A percentile compares a stretch with the other conserved stretches of the same genome.
Evolutionary conservation across 92 coral and sea anemone species (phyloP).

Genomic region (Anthopleura xanthogrammica): DNA sequence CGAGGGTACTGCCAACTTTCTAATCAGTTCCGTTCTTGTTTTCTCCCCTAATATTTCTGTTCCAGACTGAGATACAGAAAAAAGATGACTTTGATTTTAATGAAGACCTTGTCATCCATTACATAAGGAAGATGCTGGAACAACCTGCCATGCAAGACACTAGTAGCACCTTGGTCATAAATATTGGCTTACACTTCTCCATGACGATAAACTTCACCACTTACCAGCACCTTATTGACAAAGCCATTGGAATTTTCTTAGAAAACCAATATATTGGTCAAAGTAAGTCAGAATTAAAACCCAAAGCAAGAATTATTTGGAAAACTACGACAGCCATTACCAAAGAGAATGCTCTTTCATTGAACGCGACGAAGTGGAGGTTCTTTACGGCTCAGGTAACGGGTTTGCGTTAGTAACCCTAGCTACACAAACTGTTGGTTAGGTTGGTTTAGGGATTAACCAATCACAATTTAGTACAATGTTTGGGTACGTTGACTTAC

Average conservation of each 20-base stretch:
- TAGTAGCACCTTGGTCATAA: conserved; percentile 53
- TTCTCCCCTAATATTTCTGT: not conserved
- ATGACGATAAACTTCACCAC: conserved; percentile 58
- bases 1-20: not conserved
- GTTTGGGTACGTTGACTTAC: no score
- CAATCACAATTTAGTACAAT: no score
- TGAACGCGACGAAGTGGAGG: conserved; percentile 44
- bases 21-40: not conserved
- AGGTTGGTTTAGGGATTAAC: no score
- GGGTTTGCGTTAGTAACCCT: no score
- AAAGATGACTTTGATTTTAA: conserved; percentile 47
- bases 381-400: conserved; percentile 71
- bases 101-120: conserved; percentile 14
- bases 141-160: conserved; percentile 13
- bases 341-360: conserved; percentile 38
- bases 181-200: conserved; percentile 69
- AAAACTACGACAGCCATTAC: conserved; percentile 76
- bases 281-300: not conserved
- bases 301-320: conserved; percentile 58
- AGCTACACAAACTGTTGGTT: no score
- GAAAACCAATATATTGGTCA: conserved; percentile 9
- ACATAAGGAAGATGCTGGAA: conserved; percentile 18
- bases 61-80: not conserved
- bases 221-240: conserved; percentile 51
- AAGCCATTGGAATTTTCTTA: conserved; percentile 40